These are phyloP conservation scores for Lasiurus borealis DNA, from an alignment of 2,113 vertebrate genomes.

Conservation along the genomic window DNA sequence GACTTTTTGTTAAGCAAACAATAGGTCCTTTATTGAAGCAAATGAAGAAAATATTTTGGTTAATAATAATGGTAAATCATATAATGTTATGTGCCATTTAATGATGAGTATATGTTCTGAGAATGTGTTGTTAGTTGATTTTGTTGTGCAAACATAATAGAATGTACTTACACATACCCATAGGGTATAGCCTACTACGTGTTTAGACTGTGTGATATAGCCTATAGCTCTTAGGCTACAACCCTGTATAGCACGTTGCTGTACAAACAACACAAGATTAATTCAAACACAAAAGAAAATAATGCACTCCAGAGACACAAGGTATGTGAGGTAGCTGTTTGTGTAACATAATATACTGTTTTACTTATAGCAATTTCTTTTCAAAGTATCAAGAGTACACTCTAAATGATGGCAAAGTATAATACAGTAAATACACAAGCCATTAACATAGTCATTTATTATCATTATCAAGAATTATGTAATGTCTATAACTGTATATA, in stretches of 20 bases:
- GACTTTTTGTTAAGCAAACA: constrained; percentile 15
- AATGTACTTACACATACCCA: neutral
- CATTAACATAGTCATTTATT: neutral
- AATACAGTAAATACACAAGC: neutral
- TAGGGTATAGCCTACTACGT: neutral
- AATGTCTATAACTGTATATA: neutral
- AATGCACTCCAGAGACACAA: neutral
- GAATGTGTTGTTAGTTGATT: neutral
- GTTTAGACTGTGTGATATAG: neutral
- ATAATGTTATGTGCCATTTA: neutral
- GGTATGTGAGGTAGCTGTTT: neutral
- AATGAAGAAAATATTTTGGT: constrained; percentile 45
- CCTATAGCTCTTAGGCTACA: neutral
- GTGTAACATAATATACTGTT: neutral
- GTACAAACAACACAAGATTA: neutral
- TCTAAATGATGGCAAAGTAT: neutral
- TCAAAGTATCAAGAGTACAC: neutral
- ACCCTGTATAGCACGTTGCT: neutral
- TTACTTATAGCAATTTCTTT: neutral
- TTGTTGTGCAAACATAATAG: neutral
- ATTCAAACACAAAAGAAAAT: neutral
- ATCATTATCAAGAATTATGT: neutral
- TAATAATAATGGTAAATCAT: neutral
- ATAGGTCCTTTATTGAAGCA: constrained; percentile 25
- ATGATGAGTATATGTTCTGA: neutral